Percentiles rank a stretch among this genome's conserved stretches.
Evolutionary conservation across 1,140 invertebrate species (phyloP).

Genomic region (Eumaeus atala): DNA sequence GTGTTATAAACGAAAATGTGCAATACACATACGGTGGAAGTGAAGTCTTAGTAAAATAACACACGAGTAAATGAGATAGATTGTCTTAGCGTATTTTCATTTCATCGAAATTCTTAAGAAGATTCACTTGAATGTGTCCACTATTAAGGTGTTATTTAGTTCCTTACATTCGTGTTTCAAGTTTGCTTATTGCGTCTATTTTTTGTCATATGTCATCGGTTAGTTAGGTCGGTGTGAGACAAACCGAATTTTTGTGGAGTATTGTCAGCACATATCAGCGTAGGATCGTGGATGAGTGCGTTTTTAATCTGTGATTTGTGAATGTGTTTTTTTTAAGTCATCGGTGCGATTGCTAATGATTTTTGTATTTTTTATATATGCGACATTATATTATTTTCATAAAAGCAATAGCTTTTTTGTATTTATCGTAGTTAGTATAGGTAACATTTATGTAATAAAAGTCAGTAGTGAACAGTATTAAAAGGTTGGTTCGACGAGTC

Average conservation of each 20-base stretch:
- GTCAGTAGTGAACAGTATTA: slow-evolving; percentile 11
- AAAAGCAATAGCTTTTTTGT: slow-evolving; percentile 27
- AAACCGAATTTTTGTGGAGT: slow-evolving; percentile 33
- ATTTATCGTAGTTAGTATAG: background rate
- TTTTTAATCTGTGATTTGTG: slow-evolving; percentile 61
- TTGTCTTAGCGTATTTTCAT: no score
- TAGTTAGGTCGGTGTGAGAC: slow-evolving; percentile 25
- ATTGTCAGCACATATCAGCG: slow-evolving; percentile 58
- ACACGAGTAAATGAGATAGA: no score
- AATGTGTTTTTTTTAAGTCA: slow-evolving; percentile 43
- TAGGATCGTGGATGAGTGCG: slow-evolving; percentile 37
- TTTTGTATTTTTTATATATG: slow-evolving; percentile 41
- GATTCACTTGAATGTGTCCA: no score
- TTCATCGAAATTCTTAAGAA: no score
- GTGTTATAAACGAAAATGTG: no score
- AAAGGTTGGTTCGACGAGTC: background rate
- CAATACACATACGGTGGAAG: no score
- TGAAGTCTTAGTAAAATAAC: no score
- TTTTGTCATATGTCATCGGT: slow-evolving; percentile 14
- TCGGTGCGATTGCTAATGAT: slow-evolving; percentile 24
- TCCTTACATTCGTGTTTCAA: slow-evolving; percentile 1
- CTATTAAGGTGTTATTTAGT: slow-evolving; percentile 33
- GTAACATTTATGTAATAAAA: background rate
- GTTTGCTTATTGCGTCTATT: slow-evolving; percentile 4
- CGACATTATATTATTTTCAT: slow-evolving; percentile 17